Conservation (phyloP, 1,140 invertebrate genomes). For the Drosophila santomea region DNA sequence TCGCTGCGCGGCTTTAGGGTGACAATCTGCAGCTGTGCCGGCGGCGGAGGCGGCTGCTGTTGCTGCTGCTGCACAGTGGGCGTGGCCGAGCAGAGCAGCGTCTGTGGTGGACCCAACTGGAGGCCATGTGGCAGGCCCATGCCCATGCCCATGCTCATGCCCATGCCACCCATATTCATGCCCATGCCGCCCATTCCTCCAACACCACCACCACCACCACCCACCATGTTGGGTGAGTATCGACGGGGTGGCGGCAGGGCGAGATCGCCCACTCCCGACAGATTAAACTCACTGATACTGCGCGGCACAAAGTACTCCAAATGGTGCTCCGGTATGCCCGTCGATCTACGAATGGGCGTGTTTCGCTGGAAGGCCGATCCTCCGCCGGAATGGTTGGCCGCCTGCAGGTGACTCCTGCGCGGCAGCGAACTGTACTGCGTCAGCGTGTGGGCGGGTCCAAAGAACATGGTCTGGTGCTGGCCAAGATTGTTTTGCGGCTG, state of each 20-base stretch:
- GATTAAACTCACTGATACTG: constrained; percentile 92
- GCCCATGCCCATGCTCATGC: constrained; percentile 29
- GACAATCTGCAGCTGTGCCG: constrained; percentile 72
- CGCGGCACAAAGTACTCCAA: constrained; percentile 93
- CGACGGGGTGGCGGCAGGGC: constrained; percentile 85
- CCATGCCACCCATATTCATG: constrained; percentile 28
- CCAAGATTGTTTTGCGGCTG: constrained; percentile 54
- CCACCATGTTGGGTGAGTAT: constrained; percentile 69
- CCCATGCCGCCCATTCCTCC: constrained; percentile 31
- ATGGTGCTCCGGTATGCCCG: constrained; percentile 87
- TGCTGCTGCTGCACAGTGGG: constrained; percentile 61
- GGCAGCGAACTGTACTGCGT: constrained; percentile 82
- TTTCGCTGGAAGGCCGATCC: constrained; percentile 87
- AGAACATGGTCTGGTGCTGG: constrained; percentile 84
- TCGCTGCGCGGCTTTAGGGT: constrained; percentile 86
- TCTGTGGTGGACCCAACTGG: constrained; percentile 72
- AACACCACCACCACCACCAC: constrained; percentile 24
- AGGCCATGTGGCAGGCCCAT: constrained; percentile 76
- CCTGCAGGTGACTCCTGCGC: constrained; percentile 67
- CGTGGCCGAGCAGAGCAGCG: constrained; percentile 68
- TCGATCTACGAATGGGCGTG: constrained; percentile 88
- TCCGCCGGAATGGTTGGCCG: constrained; percentile 1
- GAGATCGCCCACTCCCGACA: constrained; percentile 87
- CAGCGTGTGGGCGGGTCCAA: constrained; percentile 72
- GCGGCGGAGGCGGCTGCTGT: constrained; percentile 72